Base-by-base conservation (phyloP, 2,113 vertebrate genomes). In the Galeopterus variegatus region DNA sequence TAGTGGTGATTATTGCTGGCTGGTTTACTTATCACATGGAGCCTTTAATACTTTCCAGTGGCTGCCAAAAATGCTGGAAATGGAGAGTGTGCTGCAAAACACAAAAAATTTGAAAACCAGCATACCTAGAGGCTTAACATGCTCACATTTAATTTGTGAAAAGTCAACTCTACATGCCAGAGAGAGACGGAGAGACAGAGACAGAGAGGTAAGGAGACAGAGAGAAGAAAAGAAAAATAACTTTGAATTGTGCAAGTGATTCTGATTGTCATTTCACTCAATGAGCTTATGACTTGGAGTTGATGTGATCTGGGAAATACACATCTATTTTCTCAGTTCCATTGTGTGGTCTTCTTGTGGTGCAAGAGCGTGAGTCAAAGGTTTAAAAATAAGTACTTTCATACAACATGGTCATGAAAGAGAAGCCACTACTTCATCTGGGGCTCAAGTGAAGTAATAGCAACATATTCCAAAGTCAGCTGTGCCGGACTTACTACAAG, bases 361-460 rank as follows among this genome's bases (percentile, higher is more conserved):
- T 41, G 75, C 2, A 36, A 70, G 21, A 79, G 23, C 10, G 2
- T 54, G 26, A 82, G 36, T 23, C 45, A 54, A 28, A 33, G 17
- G 60, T 93, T 93, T 93, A 62, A 89, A 82, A 89, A 58, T 33
- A 88, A 58, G 33, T 41, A 52, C 45, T 82, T 94, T 76, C 50
- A 58, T 81, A 13, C 13, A 58, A 6, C 33, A 28, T 70, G 62
- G 6, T 54, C 52, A 26, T 60, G 48, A 83, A 83, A 77, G 15
- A 88, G 33, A 88, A 88, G 8, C 41, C 58, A 58, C 62, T 58
- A 60, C 24, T 76, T 67, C 50, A 28, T 41, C 58, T 75, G 24
- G 76, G 64, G 6, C 41, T 69, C 75, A 60, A 31, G 28, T 48
- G 24, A 75, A 70, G 28, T 85, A 18, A 7, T 33, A 15, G 26